Evolutionary conservation across 2,113 vertebrate genomes (phyloP).

Genomic region (Tichodroma muraria): DNA sequence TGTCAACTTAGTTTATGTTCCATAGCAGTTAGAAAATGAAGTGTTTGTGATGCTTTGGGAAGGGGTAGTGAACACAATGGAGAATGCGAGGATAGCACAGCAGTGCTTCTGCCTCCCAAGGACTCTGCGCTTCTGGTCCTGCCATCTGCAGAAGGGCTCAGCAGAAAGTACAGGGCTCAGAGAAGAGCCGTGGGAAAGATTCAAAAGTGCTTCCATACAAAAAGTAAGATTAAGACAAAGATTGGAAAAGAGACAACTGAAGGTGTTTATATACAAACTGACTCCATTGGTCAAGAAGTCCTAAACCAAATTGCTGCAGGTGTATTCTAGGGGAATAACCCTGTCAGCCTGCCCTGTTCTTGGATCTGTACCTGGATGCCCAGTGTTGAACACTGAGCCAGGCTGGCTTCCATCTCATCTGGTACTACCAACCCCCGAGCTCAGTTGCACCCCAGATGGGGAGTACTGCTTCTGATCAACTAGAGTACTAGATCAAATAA

Average conservation of each 20-base stretch:
- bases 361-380: not conserved
- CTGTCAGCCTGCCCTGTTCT: not conserved
- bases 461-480: not conserved
- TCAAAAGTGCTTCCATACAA: not conserved
- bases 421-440: not conserved
- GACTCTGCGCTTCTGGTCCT: not conserved
- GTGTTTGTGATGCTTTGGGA: not conserved
- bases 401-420: not conserved
- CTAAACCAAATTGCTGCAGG: not conserved
- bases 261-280: not conserved
- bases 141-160: not conserved
- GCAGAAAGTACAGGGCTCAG: not conserved
- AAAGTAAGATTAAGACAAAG: not conserved
- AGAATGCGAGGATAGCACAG: not conserved
- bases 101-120: not conserved
- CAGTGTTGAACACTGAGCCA: not conserved
- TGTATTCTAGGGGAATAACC: not conserved
- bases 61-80: not conserved
- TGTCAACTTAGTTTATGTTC: not conserved
- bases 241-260: not conserved
- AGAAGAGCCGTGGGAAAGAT: not conserved
- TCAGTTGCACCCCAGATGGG: not conserved
- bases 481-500: not conserved
- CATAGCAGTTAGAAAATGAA: not conserved
- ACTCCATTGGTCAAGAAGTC: not conserved